These are phyloP conservation scores for Bedellia somnulentella DNA, from an alignment of 2,888 invertebrate genomes.

Conservation along the genomic window DNA sequence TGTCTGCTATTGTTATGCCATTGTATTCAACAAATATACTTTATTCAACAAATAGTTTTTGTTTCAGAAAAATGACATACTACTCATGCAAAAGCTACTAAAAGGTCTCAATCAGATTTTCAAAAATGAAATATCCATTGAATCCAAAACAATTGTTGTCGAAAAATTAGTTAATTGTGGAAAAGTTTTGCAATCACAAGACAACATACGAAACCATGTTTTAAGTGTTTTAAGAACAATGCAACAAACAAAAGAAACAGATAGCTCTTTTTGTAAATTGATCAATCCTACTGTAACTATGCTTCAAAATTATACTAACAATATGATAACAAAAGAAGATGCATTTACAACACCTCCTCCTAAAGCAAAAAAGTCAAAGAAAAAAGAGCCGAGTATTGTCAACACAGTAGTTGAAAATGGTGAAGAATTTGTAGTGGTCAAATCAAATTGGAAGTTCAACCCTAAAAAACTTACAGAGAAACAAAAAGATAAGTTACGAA, in stretches of 20 bases:
- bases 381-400: constrained; percentile 28
- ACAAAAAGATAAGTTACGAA: constrained; percentile 73
- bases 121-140: too few relatives aligned
- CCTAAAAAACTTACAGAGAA: constrained; percentile 73
- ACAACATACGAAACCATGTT: too few relatives aligned
- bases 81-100: too few relatives aligned
- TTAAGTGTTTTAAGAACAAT: too few relatives aligned
- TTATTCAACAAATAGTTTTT: too few relatives aligned
- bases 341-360: constrained; percentile 20
- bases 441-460: constrained; percentile 69
- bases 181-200: too few relatives aligned
- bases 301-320: neutral
- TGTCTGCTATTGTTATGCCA: too few relatives aligned
- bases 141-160: too few relatives aligned
- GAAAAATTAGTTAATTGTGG: too few relatives aligned
- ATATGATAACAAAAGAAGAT: neutral
- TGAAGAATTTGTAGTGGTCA: constrained; percentile 69
- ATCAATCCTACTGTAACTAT: neutral
- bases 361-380: constrained; percentile 24
- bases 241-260: constrained; percentile 9
- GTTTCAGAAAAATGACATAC: too few relatives aligned
- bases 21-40: too few relatives aligned
- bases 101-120: too few relatives aligned
- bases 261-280: neutral
- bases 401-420: constrained; percentile 48